Evolutionary conservation across 2,113 vertebrate species (phyloP).

Genomic region (Gnathonemus longibarbis): DNA sequence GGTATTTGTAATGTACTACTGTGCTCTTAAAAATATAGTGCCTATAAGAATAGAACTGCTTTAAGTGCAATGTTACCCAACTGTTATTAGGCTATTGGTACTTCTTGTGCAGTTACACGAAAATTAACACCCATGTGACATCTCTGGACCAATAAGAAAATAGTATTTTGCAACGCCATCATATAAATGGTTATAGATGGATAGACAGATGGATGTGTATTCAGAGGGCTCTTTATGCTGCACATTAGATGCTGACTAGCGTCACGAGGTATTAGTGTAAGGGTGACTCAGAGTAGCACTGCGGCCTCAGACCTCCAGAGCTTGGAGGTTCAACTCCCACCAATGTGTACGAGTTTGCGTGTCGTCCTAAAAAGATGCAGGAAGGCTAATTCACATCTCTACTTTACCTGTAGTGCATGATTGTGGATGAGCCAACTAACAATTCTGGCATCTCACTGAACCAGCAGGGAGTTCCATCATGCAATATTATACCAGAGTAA

Average conservation of each 20-base stretch:
- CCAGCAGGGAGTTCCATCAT: background rate
- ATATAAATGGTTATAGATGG: background rate
- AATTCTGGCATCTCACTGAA: background rate
- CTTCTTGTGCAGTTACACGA: background rate
- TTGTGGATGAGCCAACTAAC: background rate
- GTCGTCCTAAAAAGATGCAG: background rate
- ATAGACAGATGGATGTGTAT: background rate
- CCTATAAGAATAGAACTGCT: background rate
- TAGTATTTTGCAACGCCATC: background rate
- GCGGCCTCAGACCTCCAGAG: background rate
- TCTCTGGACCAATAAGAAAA: background rate
- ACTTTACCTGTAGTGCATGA: background rate
- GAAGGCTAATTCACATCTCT: background rate
- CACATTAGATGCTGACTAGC: background rate
- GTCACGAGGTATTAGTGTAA: background rate
- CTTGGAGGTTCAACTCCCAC: background rate
- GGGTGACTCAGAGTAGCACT: background rate
- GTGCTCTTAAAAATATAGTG: background rate
- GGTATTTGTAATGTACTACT: background rate
- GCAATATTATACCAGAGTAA: background rate
- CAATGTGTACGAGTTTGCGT: background rate
- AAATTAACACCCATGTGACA: background rate
- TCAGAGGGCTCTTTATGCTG: background rate
- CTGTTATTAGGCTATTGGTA: background rate
- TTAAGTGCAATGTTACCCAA: background rate